Conservation (phyloP, 1,140 invertebrate genomes). For the Papilio xuthus region DNA sequence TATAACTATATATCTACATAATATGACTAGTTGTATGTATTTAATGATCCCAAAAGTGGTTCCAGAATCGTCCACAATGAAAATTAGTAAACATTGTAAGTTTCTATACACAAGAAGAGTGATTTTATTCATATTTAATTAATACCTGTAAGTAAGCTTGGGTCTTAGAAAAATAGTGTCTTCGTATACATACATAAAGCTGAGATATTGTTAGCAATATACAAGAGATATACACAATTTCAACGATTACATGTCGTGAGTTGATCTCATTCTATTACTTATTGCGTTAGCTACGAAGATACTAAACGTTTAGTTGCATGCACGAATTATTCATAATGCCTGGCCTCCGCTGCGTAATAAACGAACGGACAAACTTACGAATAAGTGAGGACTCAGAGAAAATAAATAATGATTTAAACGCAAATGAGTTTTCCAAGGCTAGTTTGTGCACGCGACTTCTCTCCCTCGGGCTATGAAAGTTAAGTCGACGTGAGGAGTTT, state of each 20-base stretch:
- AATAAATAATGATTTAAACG: slow-evolving; percentile 26
- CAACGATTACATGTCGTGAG: neutral
- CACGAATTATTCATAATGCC: slow-evolving; percentile 42
- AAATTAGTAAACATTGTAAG: neutral
- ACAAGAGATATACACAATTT: neutral
- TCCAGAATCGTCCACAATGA: neutral
- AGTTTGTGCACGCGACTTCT: slow-evolving; percentile 19
- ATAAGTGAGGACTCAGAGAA: neutral
- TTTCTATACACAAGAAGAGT: neutral
- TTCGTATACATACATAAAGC: neutral
- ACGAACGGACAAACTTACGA: slow-evolving; percentile 7
- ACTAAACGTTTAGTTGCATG: slow-evolving; percentile 8
- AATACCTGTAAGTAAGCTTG: neutral
- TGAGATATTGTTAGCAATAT: neutral
- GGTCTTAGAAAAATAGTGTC: neutral
- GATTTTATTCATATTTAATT: neutral
- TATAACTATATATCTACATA: neutral
- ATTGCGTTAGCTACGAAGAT: neutral
- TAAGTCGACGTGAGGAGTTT: neutral
- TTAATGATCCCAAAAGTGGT: neutral
- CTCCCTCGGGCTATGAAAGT: slow-evolving; percentile 33
- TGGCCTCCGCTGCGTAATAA: slow-evolving; percentile 38
- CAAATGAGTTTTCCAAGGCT: slow-evolving; percentile 31
- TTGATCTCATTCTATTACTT: neutral
- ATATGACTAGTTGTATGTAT: too few species aligned